phyloP scores from a whole-genome alignment of 1,140 invertebrate genomes.

The Fopius arisanus region DNA sequence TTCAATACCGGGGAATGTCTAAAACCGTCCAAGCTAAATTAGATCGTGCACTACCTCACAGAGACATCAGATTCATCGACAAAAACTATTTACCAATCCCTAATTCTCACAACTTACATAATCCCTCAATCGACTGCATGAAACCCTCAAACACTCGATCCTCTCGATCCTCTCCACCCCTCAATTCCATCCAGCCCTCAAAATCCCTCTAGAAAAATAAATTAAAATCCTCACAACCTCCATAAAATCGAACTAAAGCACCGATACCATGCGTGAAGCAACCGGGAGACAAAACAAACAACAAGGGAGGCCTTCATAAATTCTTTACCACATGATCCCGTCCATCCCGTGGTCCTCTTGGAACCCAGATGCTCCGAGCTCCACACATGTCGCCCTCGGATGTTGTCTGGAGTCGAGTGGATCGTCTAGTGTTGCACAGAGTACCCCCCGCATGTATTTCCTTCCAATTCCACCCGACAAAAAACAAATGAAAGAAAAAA shows the following conservation, averaged over 20 bases:
- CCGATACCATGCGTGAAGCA: background rate
- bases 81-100: background rate
- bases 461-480: too few relatives aligned
- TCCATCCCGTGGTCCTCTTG: background rate
- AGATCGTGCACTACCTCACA: background rate
- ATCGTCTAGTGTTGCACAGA: background rate
- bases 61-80: background rate
- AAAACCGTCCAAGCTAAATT: background rate
- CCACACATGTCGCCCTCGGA: background rate
- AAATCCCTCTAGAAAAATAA: background rate
- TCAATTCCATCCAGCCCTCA: background rate
- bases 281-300: background rate
- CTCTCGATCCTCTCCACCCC: background rate
- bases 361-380: background rate
- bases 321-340: constrained; percentile 6
- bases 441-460: background rate
- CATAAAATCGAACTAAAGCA: background rate
- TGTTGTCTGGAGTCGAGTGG: background rate
- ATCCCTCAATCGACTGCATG: background rate
- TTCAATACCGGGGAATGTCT: background rate
- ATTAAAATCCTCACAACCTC: background rate
- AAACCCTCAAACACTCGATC: too few relatives aligned
- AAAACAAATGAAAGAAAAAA: background rate
- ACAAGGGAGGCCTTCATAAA: background rate
- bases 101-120: background rate